Evolutionary conservation across 2,113 vertebrate species (phyloP).

Genomic region (Microtus oregoni): DNA sequence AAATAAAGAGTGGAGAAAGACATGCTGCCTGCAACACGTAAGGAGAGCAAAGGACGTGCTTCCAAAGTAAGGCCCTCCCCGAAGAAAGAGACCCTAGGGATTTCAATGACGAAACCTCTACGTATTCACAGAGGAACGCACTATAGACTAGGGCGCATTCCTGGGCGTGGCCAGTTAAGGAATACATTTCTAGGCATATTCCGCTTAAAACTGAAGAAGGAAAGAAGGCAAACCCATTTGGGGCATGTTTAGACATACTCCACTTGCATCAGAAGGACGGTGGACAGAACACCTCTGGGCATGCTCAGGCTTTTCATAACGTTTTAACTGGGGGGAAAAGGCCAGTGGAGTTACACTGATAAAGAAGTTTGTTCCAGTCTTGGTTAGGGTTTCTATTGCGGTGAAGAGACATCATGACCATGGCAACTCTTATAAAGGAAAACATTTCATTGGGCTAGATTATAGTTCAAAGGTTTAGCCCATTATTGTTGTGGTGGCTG

Average conservation of each 20-base stretch:
- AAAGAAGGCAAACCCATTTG: not conserved
- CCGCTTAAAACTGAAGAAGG: not conserved
- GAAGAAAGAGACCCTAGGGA: not conserved
- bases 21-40: not conserved
- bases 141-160: not conserved
- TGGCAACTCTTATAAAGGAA: no score
- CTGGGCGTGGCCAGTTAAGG: no score
- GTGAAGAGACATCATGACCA: no score
- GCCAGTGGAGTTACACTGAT: not conserved
- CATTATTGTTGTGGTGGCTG: not conserved
- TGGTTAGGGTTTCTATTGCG: not conserved
- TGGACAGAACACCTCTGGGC: not conserved
- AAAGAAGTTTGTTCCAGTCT: not conserved
- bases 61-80: not conserved
- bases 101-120: not conserved
- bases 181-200: not conserved
- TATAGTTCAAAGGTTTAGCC: not conserved
- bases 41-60: not conserved
- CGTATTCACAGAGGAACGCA: not conserved
- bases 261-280: not conserved
- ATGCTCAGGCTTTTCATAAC: not conserved
- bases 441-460: not conserved
- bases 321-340: not conserved
- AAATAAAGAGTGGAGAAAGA: not conserved
- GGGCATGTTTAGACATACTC: not conserved